A percentile compares a stretch with the other conserved stretches of the same genome.
Conservation (phyloP, 2,888 invertebrate species). For the Trachelus stipa region DNA sequence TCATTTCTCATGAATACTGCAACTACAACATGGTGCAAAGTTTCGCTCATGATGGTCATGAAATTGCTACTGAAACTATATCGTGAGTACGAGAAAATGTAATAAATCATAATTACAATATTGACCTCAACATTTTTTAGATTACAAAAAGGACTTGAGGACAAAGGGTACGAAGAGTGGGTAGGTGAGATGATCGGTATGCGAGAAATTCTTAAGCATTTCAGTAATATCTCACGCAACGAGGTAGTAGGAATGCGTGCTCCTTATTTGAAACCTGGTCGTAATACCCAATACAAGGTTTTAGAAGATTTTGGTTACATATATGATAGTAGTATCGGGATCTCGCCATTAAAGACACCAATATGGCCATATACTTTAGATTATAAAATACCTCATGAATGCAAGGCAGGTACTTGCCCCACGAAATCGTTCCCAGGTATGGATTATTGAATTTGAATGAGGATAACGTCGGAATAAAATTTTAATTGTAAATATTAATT, state of each 20-base stretch:
- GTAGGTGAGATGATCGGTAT: conserved; percentile 94
- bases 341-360: conserved; percentile 82
- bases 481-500: conserved; percentile 1
- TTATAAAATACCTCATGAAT: conserved; percentile 92
- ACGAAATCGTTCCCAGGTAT: conserved; percentile 87
- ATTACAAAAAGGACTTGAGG: conserved; percentile 85
- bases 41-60: conserved; percentile 89
- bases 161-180: conserved; percentile 93
- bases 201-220: conserved; percentile 86
- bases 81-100: conserved; percentile 70
- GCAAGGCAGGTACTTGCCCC: conserved; percentile 93
- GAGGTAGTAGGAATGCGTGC: conserved; percentile 90
- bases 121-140: conserved; percentile 58
- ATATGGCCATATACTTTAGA: conserved; percentile 96
- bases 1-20: conserved; percentile 89
- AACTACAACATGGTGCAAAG: conserved; percentile 95
- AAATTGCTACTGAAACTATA: conserved; percentile 79
- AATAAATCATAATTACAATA: neutral
- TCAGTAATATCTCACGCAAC: conserved; percentile 83
- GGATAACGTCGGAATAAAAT: neutral
- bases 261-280: conserved; percentile 91
- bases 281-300: conserved; percentile 93
- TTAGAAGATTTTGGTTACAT: conserved; percentile 92
- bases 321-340: conserved; percentile 92
- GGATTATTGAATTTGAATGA: neutral